These are phyloP conservation scores for Porites lobata DNA, from an alignment of 92 coral and sea anemone genomes.

Conservation along the genomic window DNA sequence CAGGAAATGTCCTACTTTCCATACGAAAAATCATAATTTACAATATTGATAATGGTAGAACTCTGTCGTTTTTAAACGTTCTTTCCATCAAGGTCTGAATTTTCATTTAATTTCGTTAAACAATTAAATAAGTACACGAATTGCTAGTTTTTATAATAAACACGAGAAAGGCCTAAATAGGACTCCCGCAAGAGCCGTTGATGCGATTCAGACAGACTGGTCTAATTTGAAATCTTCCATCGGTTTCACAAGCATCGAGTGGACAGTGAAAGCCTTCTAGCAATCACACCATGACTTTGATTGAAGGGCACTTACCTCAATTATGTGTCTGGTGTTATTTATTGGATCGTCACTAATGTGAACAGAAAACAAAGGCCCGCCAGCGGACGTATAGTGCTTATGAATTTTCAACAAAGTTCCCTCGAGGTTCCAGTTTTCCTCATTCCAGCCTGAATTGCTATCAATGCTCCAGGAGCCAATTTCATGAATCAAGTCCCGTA, in stretches of 20 bases:
- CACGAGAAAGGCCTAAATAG: neutral
- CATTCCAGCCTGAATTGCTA: constrained; percentile 76
- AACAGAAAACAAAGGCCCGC: constrained; percentile 95
- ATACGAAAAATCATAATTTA: neutral
- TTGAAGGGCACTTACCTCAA: constrained; percentile 86
- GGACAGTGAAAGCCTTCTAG: neutral
- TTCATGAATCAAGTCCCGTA: constrained; percentile 79
- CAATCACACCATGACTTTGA: constrained; percentile 5
- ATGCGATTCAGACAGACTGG: too few species aligned
- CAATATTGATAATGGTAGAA: neutral
- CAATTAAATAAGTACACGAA: neutral
- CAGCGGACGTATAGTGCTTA: constrained; percentile 89
- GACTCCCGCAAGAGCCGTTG: too few species aligned
- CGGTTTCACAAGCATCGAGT: too few species aligned
- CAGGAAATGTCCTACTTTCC: neutral
- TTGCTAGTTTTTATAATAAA: neutral
- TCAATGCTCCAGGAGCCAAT: constrained; percentile 84
- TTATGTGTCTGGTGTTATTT: constrained; percentile 90
- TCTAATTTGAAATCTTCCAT: too few species aligned
- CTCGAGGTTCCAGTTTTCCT: constrained; percentile 81
- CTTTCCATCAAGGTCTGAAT: too few species aligned
- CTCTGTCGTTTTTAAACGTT: neutral
- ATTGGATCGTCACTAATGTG: constrained; percentile 96
- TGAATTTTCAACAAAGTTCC: constrained; percentile 83
- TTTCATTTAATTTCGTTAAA: neutral